Base-by-base conservation (phyloP, 2,888 invertebrate species). In the Athrips mouffetella region DNA sequence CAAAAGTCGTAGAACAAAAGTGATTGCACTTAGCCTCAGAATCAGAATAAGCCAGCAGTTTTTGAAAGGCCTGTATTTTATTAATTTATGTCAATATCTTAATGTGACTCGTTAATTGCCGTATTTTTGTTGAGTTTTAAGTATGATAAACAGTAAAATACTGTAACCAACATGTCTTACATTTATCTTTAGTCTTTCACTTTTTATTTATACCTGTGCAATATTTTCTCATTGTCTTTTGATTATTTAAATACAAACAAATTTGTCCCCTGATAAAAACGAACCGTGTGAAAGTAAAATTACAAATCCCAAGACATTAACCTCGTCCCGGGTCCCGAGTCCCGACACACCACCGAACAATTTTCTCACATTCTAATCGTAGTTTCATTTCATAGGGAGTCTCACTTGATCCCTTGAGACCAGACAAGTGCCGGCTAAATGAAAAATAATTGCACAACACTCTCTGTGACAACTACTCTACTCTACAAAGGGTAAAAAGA, bases 371-470 rank as follows among this genome's bases (percentile, higher is more conserved):
- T 80, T 79, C 67, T 74, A 81, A 80, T 76, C 70, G 69, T 73
- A 75, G 68, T 76, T 70, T 62, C 66, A 71, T 72, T 68, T 65
- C 64, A 53, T 59, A 58, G 73, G 73, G 71, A 60, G 59, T 64
- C 60, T 60, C 76, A 78, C 79, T 85, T 81, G 81, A 78, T 76
- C 76, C 73, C 84, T 8, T 6, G 76, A 75, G 87, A 77, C 64
- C 54, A 72, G 73, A 68, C 77, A 75, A 79, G 75, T 74, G 64
- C 62, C 60, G 45, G 74, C 77, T 87, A 85, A 87, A 88, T 87
- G 83, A 87, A 87, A 87, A 83, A 86, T 88, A 86, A 88, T 87
- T 81, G 80, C 71, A 64, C 59, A 63, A 59, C 37, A 37, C n/a
- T 37, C 37, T 6, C 37, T 21, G 37, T 7, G 60, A 62, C 39